Evolutionary conservation across 2,113 vertebrate species (phyloP).

Genomic region (Herpetotheres cachinnans): DNA sequence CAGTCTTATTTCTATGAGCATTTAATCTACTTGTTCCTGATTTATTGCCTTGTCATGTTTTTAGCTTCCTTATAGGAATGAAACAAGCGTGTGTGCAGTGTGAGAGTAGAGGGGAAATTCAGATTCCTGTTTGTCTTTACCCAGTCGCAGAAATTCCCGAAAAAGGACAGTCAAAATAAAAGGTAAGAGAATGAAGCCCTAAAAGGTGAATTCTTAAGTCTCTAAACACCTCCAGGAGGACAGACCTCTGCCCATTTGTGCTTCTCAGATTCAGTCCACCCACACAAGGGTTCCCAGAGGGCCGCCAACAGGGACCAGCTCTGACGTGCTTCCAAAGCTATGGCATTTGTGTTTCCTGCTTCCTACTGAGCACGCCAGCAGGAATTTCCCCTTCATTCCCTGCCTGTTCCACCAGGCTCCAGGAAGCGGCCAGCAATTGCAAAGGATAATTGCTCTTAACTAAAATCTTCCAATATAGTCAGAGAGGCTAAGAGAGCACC

Average conservation of each 20-base stretch:
- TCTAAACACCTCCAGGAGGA: neutral
- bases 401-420: neutral
- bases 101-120: neutral
- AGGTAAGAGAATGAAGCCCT: neutral
- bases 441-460: neutral
- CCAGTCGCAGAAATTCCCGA: neutral
- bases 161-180: neutral
- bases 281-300: neutral
- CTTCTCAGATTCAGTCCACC: neutral
- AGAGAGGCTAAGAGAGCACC: neutral
- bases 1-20: neutral
- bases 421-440: neutral
- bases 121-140: conserved; percentile 12
- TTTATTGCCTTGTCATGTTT: conserved; percentile 54
- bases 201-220: neutral
- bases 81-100: neutral
- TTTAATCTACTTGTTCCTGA: conserved; percentile 61
- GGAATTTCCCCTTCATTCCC: neutral
- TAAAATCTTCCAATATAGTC: neutral
- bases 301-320: neutral
- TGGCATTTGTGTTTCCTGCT: neutral
- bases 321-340: neutral
- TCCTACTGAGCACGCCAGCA: neutral
- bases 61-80: conserved; percentile 10
- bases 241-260: neutral